Evolutionary conservation across 2,797 vertebrate genomes (phyloP), one percentile per base, ranked within the genome.

Genomic region (Syngnathus rostellatus): DNA sequence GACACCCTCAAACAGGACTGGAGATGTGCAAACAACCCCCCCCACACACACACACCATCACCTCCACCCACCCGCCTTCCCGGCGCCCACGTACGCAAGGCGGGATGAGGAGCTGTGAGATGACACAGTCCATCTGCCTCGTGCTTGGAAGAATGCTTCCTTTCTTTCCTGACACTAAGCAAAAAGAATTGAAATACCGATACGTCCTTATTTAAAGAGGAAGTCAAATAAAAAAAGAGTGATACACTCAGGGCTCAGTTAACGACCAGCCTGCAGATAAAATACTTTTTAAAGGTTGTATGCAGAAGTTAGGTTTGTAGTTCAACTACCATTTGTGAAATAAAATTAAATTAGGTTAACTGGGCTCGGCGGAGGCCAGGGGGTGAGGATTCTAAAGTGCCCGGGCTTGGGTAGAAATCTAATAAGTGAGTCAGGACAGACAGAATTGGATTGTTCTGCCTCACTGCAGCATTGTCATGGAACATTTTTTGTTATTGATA

Each of bases 1-100:
- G 14, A 62, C 62, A 73, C 73, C 81, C 70, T 72, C 48, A 77
- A 62, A 75, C 65, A 69, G 71, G 69, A 78, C 75, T 2, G 64
- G 65, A 73, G 77, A 67, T 72, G 63, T 39, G 67, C 69, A 2
- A 72, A 53, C 31, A 31, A 31, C 31, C 4, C 31, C 31, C 31
- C 31, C 31, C 31, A 31, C 31, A 31, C 31, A 31, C 31, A 31
- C 31, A 31, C 31, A 31, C 31, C 31, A 31, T 31, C 31, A 71
- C 67, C 55, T 68, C 55, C 25, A 6, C 16, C 14, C 17, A 3
- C 21, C 11, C 6, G 10, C 53, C 5, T 5, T 43, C 40, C 62
- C 67, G 66, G 69, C 70, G 64, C 72, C 70, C 66, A 80, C 75
- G 66, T 77, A 73, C 81, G 67, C 45, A 66, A 75, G 66, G 54